A percentile compares a stretch with the other conserved stretches of the same genome.
Evolutionary conservation across 2,113 vertebrate species (phyloP).

Genomic region (Labeo catla): DNA sequence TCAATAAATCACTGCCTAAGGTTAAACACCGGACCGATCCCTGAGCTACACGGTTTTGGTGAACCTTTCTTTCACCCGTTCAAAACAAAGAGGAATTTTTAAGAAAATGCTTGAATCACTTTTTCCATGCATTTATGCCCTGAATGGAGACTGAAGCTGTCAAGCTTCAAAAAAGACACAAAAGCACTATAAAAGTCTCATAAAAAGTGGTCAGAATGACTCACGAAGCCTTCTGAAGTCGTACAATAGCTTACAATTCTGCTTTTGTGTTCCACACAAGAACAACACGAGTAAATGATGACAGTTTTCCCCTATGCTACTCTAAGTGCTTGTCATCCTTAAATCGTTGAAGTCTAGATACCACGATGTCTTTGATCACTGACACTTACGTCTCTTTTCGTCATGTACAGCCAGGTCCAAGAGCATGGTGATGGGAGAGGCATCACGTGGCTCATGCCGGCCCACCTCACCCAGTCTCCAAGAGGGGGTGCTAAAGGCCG

Average conservation of each 20-base stretch:
- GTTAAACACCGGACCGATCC: not conserved
- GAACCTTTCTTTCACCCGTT: not conserved
- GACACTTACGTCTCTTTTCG: constrained; percentile 75
- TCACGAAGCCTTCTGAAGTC: not conserved
- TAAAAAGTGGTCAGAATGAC: not conserved
- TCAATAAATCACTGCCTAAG: too few species aligned
- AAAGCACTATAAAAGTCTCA: not conserved
- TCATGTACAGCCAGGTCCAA: constrained; percentile 85
- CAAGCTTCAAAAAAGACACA: not conserved
- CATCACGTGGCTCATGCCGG: constrained; percentile 73
- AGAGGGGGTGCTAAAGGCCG: constrained; percentile 84
- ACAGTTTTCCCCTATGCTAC: not conserved
- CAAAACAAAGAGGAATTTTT: not conserved
- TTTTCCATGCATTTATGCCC: not conserved
- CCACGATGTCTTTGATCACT: not conserved
- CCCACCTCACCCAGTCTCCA: constrained; percentile 77
- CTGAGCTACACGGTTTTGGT: not conserved
- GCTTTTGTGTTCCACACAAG: constrained; percentile 7
- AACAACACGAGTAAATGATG: not conserved
- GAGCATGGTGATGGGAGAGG: constrained; percentile 93
- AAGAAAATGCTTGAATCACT: not conserved
- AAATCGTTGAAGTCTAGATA: not conserved
- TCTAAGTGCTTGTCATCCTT: not conserved
- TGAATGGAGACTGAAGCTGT: not conserved
- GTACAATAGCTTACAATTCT: not conserved